phyloP scores from a whole-genome alignment of 53 echinoderm and acorn worm genomes.

The Temnopleurus reevesii region DNA sequence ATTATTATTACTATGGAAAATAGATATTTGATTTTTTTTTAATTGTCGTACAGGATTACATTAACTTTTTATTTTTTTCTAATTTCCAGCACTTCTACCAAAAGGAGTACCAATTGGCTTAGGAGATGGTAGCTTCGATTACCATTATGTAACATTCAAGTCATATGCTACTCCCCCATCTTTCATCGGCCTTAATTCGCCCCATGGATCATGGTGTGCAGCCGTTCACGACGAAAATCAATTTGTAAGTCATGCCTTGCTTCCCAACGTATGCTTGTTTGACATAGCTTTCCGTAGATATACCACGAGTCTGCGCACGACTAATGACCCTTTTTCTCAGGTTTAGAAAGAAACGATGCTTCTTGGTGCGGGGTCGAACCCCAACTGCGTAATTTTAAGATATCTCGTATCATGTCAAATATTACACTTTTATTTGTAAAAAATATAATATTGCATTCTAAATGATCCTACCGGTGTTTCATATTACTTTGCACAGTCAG shows the following conservation, averaged over 20 bases:
- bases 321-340: not conserved
- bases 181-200: not conserved
- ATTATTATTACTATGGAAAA: not conserved
- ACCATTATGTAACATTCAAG: not conserved
- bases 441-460: too few species aligned
- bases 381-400: too few species aligned
- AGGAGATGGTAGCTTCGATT: not conserved
- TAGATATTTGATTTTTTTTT: not conserved
- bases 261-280: not conserved
- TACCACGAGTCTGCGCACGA: not conserved
- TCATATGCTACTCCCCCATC: not conserved
- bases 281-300: not conserved
- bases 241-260: not conserved
- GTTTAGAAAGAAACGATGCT: not conserved
- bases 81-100: not conserved
- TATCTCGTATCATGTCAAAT: too few species aligned
- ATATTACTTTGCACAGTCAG: too few species aligned
- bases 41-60: too few species aligned
- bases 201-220: conserved; percentile 14
- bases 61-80: too few species aligned
- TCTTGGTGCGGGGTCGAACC: too few species aligned
- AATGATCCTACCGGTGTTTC: too few species aligned
- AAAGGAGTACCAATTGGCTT: conserved; percentile 14
- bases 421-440: too few species aligned
- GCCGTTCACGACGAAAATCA: conserved; percentile 6